Evolutionary conservation across 1,140 invertebrate genomes (phyloP), one percentile per base, ranked within the genome.

Genomic region (Ptiloglossa arizonensis): DNA sequence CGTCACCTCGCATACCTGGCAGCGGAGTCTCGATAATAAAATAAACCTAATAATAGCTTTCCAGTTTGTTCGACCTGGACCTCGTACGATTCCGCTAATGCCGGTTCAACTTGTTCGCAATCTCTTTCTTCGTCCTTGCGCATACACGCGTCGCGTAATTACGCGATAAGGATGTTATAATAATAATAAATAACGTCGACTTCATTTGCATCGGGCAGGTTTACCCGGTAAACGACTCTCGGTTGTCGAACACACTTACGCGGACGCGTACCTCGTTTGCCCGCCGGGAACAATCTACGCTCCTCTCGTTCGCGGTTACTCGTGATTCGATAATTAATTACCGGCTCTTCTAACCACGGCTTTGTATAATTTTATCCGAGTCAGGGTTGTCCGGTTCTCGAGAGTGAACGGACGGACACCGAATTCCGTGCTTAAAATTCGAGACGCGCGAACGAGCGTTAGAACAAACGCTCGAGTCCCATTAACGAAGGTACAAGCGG

Each of bases 391-490:
- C 35, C 17, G 4, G 9, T 46, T 13, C n/a, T 17, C 60, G 24
- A 27, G n/a, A 4, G 24, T 38, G 17, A 17, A 35, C 22, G 8
- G 5, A 22, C 22, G 27, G 73, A 24, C 66, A 27, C 13, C 38
- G 64, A 62, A 84, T 71, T 71, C 60, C 66, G 48, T 41, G n/a
- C 56, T 71, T 54, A 70, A 69, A 54, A 62, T 62, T 41, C 48
- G 74, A 15, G 35, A 32, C 32, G 81, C 57, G 71, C 67, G 60
- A 57, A 79, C 64, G 52, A 67, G 71, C 73, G 69, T 17, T 62
- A 50, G 71, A 68, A 70, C 57, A 82, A 78, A 82, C 76, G 73
- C 68, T 27, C 52, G 66, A 68, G 52, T 19, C n/a, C 22, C 52
- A 48, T 75, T 68, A 68, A 41, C 64, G 19, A 68, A 56, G 22